Percentiles rank a stretch among this genome's conserved stretches.
phyloP scores from a whole-genome alignment of 35 echinoderm and acorn worm species.

The Anneissia japonica region DNA sequence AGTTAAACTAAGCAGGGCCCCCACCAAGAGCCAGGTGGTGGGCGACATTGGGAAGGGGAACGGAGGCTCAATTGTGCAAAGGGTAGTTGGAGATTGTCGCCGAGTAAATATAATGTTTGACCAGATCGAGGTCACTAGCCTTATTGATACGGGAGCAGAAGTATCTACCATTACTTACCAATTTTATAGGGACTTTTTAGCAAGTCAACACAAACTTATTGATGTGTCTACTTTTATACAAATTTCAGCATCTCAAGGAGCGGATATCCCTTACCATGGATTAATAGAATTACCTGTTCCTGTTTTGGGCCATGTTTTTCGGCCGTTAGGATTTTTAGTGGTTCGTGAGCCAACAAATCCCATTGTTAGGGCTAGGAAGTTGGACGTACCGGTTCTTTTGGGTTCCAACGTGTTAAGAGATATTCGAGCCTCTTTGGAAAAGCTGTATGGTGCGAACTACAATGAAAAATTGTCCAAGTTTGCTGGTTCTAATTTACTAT shows the following conservation, averaged over 20 bases:
- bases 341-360: neutral
- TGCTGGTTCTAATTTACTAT: neutral
- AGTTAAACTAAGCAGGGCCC: too few relatives aligned
- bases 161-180: conserved; percentile 15
- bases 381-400: neutral
- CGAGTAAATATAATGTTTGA: neutral
- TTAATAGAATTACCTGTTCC: neutral
- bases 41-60: too few relatives aligned
- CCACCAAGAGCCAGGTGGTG: too few relatives aligned
- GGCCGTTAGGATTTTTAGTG: neutral
- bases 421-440: neutral
- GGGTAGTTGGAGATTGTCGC: neutral
- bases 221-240: neutral
- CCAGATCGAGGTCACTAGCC: neutral
- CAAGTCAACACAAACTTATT: neutral
- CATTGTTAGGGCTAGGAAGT: neutral
- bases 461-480: neutral
- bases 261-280: neutral
- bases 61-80: too few relatives aligned
- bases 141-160: neutral
- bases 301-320: neutral
- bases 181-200: neutral
- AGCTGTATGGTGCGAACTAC: neutral
- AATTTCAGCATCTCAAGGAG: neutral
- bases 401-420: neutral